Base-by-base conservation (phyloP, 2,888 invertebrate genomes). In the Taenaris catops region DNA sequence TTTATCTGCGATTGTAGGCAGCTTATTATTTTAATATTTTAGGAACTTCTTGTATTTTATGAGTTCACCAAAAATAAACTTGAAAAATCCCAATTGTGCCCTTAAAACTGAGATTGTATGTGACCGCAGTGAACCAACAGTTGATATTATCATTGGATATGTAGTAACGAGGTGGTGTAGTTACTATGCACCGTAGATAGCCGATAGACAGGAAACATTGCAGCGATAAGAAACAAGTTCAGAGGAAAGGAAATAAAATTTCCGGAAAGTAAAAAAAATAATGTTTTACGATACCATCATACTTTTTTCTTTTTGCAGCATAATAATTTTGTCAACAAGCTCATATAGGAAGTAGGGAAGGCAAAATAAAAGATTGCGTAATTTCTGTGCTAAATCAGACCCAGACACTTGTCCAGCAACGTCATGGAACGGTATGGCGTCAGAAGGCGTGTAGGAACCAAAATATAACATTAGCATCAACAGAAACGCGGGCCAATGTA, bases 81-180 rank as follows among this genome's bases (percentile, higher is more conserved):
- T 89, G 46, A 94, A 94, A 20, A 96, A 96, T 87, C 89, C 92
- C 20, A 90, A 90, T 54, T 96, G 95, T 64, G 49, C 81, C 9
- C 68, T 96, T 16, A 95, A 93, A 86, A 91, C 95, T 4, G 91
- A 93, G 52, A 79, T 97, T 46, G 89, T 94, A 14, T 94, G 94
- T 70, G 92, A 95, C 67, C 88, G 94, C 37, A 91, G 92, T 55
- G 93, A 94, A 42, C 94, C 96, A 9, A 76, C 87, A 46, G 80
- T 96, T 16, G 90, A 84, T 48, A 81, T 91, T 33, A 58, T 76
- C 18, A 55, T 91, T 35, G 58, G n/a, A n/a, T n/a, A n/a, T n/a
- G n/a, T n/a, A n/a, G n/a, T n/a, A n/a, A n/a, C n/a, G n/a, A n/a
- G n/a, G n/a, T n/a, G n/a, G n/a, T n/a, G n/a, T n/a, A n/a, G n/a